Conservation (phyloP, 2,888 invertebrate genomes). For the Dicranocentrus wangi region DNA sequence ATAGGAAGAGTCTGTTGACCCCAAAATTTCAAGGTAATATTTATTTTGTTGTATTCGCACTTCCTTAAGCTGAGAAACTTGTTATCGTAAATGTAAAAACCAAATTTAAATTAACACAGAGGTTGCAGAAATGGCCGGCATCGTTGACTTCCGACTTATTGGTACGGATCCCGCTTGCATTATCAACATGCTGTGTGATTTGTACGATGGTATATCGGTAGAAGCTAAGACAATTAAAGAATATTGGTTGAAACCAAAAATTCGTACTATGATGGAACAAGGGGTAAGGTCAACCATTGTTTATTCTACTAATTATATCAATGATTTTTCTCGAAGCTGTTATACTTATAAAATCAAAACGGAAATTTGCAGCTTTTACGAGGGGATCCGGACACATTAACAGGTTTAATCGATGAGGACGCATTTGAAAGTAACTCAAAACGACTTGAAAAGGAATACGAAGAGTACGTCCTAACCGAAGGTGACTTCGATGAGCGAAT, state of each 20-base stretch:
- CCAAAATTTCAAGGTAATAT: conserved; percentile 83
- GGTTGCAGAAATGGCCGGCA: conserved; percentile 80
- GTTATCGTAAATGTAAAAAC: no score
- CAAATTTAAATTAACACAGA: conserved; percentile 77
- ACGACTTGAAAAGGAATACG: conserved; percentile 89
- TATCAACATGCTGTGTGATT: conserved; percentile 86
- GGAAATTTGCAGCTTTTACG: conserved; percentile 79
- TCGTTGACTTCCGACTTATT: conserved; percentile 77
- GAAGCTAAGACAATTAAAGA: conserved; percentile 94
- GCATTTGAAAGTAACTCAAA: conserved; percentile 90
- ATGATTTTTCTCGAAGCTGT: neutral
- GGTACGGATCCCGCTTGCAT: conserved; percentile 84
- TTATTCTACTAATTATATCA: neutral
- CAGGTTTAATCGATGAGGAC: conserved; percentile 84
- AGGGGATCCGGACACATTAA: conserved; percentile 82
- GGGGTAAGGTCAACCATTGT: conserved; percentile 77
- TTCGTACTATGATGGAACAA: conserved; percentile 84
- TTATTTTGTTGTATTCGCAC: conserved; percentile 11
- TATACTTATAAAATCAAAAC: neutral
- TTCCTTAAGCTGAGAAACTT: no score
- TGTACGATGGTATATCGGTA: conserved; percentile 86
- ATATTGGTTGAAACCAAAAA: conserved; percentile 87
- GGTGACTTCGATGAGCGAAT: conserved; percentile 98
- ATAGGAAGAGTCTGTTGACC: conserved; percentile 89
- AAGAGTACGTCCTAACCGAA: conserved; percentile 89